Evolutionary conservation across 2,888 invertebrate species (phyloP).

Genomic region (Cyclophora albipunctata): DNA sequence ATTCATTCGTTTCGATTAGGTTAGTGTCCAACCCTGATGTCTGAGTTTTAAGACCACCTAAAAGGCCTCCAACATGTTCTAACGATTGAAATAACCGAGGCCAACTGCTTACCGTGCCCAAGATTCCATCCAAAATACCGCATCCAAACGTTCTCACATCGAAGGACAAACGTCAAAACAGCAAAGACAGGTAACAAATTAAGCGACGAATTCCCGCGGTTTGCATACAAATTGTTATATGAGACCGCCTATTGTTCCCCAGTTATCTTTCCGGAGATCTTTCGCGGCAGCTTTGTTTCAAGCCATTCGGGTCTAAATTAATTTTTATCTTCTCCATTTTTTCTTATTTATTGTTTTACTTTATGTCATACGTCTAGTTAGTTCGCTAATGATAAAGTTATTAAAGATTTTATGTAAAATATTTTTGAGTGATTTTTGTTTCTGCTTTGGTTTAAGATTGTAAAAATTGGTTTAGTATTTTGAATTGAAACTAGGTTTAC

Average conservation of each 20-base stretch:
- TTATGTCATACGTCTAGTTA: constrained; percentile 1
- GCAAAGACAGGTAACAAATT: constrained; percentile 52
- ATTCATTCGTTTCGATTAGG: too few species aligned
- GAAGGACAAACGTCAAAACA: constrained; percentile 33
- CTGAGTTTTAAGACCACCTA: too few species aligned
- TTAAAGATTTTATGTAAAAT: too few species aligned
- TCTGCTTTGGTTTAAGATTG: too few species aligned
- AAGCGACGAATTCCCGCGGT: constrained; percentile 58
- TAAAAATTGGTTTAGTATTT: too few species aligned
- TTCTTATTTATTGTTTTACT: constrained; percentile 5
- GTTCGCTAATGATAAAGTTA: too few species aligned
- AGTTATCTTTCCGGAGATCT: constrained; percentile 37
- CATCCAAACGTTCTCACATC: constrained; percentile 15
- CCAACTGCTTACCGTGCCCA: too few species aligned
- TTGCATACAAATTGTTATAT: constrained; percentile 64
- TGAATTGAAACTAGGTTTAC: too few species aligned
- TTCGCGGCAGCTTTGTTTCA: constrained; percentile 37
- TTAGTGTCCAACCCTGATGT: too few species aligned
- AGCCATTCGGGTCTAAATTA: constrained; percentile 16
- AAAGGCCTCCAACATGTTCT: too few species aligned
- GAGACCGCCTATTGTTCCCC: constrained; percentile 49
- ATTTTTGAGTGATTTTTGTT: too few species aligned
- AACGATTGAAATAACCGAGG: too few species aligned
- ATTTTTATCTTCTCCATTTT: constrained; percentile 16
- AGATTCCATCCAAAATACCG: constrained; percentile 12